Evolutionary conservation across 2,797 vertebrate genomes (phyloP).

Genomic region (Meda fulgida): DNA sequence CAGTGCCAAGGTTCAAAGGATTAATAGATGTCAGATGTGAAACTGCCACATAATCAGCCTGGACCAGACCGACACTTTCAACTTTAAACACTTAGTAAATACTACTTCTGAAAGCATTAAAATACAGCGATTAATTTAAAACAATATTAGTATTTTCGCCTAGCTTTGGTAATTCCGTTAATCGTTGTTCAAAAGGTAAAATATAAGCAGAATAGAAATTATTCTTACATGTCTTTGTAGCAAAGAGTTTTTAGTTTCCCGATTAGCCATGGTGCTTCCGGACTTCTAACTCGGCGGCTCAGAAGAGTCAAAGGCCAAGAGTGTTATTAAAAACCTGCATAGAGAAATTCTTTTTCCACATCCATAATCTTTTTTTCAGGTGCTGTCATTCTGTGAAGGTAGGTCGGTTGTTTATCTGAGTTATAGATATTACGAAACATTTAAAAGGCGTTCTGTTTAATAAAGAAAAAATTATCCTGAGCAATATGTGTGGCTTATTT

Average conservation of each 20-base stretch:
- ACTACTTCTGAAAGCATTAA: too few relatives aligned
- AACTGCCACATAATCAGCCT: conserved; percentile 44
- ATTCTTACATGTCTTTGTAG: conserved; percentile 40
- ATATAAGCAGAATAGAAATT: not conserved
- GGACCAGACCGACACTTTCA: not conserved
- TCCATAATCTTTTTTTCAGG: not conserved
- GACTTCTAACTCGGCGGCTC: conserved; percentile 61
- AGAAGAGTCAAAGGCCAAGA: conserved; percentile 44
- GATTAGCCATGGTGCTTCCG: conserved; percentile 42
- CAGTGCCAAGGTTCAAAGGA: not conserved
- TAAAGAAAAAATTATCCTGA: not conserved
- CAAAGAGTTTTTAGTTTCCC: conserved; percentile 32
- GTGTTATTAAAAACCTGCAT: not conserved
- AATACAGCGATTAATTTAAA: not conserved
- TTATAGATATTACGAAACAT: not conserved
- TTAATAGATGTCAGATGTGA: not conserved
- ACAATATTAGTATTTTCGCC: not conserved
- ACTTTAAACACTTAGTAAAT: conserved; percentile 18
- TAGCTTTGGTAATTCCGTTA: not conserved
- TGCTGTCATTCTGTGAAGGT: too few relatives aligned
- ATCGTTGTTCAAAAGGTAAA: not conserved
- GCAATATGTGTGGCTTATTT: not conserved
- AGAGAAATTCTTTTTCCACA: not conserved
- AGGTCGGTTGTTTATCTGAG: not conserved
- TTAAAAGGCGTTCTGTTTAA: not conserved